A percentile compares a stretch with the other conserved stretches of the same genome.
Conservation (phyloP, 2,113 vertebrate species). For the Semnopithecus entellus region DNA sequence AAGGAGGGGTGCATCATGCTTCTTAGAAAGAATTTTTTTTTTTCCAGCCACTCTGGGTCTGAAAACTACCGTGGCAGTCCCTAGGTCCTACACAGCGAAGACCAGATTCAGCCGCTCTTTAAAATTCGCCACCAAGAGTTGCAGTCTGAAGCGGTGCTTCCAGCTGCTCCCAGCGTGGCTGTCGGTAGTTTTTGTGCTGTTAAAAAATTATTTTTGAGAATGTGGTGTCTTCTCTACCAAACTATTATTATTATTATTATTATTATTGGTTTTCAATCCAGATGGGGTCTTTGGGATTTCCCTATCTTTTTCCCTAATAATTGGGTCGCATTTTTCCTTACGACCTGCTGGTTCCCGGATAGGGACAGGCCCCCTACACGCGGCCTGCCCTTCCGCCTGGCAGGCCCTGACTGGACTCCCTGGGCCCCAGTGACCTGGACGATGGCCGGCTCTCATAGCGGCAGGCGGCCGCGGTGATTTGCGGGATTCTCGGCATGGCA, state of each 20-base stretch:
- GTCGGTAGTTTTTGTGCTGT: neutral
- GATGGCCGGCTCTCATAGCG: constrained; percentile 57
- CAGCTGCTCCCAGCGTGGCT: neutral
- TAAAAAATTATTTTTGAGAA: constrained; percentile 3
- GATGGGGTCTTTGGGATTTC: neutral
- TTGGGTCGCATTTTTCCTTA: neutral
- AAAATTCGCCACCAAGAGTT: neutral
- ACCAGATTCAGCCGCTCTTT: neutral
- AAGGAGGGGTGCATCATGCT: neutral
- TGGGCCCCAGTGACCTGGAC: neutral
- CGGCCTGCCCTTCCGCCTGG: neutral
- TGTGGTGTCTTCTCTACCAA: neutral
- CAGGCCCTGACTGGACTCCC: neutral
- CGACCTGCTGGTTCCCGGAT: neutral
- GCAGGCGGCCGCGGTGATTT: constrained; percentile 80
- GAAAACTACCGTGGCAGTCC: neutral
- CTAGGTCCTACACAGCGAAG: neutral
- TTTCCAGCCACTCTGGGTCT: neutral
- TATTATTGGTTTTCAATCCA: neutral
- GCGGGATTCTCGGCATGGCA: constrained; percentile 83
- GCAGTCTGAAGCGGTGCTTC: neutral
- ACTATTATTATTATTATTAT: neutral
- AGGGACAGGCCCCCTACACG: neutral
- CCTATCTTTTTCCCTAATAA: neutral
- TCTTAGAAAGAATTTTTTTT: neutral